These are phyloP conservation scores for Sinocyclocheilus anshuiensis DNA, from an alignment of 2,113 vertebrate species.

Conservation along the genomic window DNA sequence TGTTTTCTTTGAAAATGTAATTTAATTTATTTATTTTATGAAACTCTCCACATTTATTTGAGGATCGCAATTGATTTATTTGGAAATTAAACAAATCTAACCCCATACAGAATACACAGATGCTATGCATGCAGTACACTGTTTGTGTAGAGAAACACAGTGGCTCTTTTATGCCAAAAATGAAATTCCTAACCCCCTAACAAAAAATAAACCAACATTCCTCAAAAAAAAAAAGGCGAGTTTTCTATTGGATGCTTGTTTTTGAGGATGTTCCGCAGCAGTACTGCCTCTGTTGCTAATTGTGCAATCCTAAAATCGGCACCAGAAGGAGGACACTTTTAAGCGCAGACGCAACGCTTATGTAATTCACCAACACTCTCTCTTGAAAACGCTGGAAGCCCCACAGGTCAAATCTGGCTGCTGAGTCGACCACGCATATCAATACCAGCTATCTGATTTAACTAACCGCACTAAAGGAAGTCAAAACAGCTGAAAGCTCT, in stretches of 20 bases:
- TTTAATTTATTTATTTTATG: not conserved
- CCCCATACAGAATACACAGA: not conserved
- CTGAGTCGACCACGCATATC: slow-evolving; percentile 45
- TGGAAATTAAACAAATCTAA: not conserved
- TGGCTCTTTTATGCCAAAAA: not conserved
- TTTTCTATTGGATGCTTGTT: not conserved
- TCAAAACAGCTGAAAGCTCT: slow-evolving; percentile 40
- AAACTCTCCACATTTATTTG: too few species aligned
- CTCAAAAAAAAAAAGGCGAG: not conserved
- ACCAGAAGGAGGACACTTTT: slow-evolving; percentile 27
- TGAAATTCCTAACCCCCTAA: not conserved
- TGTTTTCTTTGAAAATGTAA: not conserved
- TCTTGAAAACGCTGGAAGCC: slow-evolving; percentile 16
- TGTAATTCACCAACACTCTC: slow-evolving; percentile 35
- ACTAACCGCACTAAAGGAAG: slow-evolving; percentile 23
- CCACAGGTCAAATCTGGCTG: slow-evolving; percentile 28
- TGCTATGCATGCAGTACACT: not conserved
- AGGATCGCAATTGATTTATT: not conserved
- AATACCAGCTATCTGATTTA: slow-evolving; percentile 45
- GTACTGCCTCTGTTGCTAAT: not conserved
- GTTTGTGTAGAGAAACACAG: not conserved
- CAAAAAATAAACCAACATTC: not conserved
- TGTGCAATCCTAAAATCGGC: not conserved
- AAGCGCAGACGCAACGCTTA: slow-evolving; percentile 41
- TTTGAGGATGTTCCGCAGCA: not conserved